Evolutionary conservation across 2,888 invertebrate genomes (phyloP).

Genomic region (Andricus quercusramuli): DNA sequence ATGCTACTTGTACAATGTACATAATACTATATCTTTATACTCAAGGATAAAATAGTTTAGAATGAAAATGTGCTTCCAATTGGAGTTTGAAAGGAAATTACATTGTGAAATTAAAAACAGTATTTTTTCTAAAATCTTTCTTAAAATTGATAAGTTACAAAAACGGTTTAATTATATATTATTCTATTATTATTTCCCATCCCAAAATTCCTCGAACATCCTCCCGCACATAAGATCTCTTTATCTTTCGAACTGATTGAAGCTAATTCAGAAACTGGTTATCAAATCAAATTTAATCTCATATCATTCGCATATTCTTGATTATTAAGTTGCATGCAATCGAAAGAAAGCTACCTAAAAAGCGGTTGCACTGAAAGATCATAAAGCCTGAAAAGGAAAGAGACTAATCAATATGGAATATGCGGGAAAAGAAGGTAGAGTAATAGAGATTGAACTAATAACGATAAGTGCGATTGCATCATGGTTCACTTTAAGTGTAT

Average conservation of each 20-base stretch:
- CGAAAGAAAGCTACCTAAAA: neutral
- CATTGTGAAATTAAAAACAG: too few relatives aligned
- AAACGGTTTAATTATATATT: too few relatives aligned
- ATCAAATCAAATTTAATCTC: conserved; percentile 58
- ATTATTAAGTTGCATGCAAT: conserved; percentile 22
- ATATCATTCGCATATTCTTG: conserved; percentile 45
- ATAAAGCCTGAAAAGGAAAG: conserved; percentile 16
- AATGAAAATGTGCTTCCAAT: too few relatives aligned
- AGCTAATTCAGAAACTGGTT: conserved; percentile 49
- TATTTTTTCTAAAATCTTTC: too few relatives aligned
- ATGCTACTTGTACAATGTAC: too few relatives aligned
- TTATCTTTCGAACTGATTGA: neutral
- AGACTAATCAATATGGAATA: neutral
- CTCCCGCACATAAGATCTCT: too few relatives aligned
- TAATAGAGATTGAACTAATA: conserved; percentile 28
- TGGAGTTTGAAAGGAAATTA: too few relatives aligned
- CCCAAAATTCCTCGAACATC: too few relatives aligned
- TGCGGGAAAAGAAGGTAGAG: conserved; percentile 6
- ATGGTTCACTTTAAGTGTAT: conserved; percentile 5
- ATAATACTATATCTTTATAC: too few relatives aligned
- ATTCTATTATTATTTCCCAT: too few relatives aligned
- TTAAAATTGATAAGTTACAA: too few relatives aligned
- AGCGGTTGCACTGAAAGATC: neutral
- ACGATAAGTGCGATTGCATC: conserved; percentile 27
- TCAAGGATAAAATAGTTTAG: too few relatives aligned